Conservation (phyloP, 2,888 invertebrate species). For the Eutolmus rufibarbis region DNA sequence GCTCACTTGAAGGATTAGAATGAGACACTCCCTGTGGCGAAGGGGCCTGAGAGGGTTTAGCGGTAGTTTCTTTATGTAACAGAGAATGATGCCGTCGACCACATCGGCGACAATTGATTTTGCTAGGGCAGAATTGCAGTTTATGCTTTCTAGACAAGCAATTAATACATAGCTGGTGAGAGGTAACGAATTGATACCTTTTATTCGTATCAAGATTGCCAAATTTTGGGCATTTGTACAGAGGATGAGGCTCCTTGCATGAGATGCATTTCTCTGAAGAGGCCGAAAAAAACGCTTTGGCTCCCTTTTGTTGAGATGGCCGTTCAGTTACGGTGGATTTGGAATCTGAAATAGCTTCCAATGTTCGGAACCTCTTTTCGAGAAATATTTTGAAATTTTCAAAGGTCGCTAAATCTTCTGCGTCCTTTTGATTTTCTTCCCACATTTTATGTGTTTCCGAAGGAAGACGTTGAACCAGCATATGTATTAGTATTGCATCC, state of each 20-base stretch:
- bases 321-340: constrained; percentile 48
- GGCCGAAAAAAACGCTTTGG: background rate
- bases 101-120: background rate
- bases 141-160: background rate
- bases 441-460: constrained; percentile 50
- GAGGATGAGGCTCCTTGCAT: background rate
- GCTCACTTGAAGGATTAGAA: too few species aligned
- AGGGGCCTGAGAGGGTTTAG: background rate
- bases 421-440: constrained; percentile 49
- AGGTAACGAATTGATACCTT: background rate
- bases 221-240: too few species aligned
- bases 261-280: background rate
- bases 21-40: too few species aligned
- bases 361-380: background rate
- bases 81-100: background rate
- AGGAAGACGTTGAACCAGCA: background rate
- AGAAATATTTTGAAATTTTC: background rate
- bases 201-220: background rate
- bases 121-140: background rate
- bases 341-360: background rate
- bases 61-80: background rate
- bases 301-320: constrained; percentile 8
- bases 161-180: background rate
- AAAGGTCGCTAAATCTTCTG: background rate
- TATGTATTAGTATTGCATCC: background rate